phyloP scores from a whole-genome alignment of 2,797 vertebrate genomes.

The Capromys pilorides region DNA sequence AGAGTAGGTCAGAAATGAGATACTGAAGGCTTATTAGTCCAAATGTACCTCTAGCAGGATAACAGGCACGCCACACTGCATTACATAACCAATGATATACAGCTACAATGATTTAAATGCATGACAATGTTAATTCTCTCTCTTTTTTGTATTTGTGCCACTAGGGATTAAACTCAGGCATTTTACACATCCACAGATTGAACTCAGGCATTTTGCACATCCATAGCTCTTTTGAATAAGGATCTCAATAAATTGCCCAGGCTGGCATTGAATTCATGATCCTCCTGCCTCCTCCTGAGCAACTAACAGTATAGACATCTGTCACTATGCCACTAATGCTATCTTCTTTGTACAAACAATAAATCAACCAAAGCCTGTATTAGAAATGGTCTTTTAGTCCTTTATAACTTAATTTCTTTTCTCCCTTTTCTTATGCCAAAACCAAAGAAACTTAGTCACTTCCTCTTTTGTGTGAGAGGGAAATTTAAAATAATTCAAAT shows the following conservation, averaged over 20 bases:
- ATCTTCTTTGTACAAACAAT: slow-evolving; percentile 4
- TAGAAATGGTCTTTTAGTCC: neutral
- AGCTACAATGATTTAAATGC: neutral
- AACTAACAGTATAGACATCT: neutral
- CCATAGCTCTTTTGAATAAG: neutral
- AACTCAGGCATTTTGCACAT: no score
- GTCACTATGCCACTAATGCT: neutral
- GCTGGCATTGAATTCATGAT: neutral
- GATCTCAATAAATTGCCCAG: neutral
- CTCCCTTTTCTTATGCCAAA: neutral
- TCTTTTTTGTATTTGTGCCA: neutral
- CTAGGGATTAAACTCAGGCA: neutral
- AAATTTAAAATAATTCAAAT: neutral
- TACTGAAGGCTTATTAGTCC: neutral
- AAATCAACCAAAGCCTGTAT: neutral
- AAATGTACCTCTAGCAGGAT: neutral
- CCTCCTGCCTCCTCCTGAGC: neutral
- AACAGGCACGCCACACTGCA: neutral
- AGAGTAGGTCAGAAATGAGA: neutral
- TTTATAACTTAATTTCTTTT: neutral
- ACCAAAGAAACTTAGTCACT: neutral
- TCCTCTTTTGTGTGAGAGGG: neutral
- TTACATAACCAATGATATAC: neutral
- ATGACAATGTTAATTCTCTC: neutral
- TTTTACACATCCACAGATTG: neutral